Conservation (phyloP, 2,797 vertebrate species). For the Phataginus tetradactyla region DNA sequence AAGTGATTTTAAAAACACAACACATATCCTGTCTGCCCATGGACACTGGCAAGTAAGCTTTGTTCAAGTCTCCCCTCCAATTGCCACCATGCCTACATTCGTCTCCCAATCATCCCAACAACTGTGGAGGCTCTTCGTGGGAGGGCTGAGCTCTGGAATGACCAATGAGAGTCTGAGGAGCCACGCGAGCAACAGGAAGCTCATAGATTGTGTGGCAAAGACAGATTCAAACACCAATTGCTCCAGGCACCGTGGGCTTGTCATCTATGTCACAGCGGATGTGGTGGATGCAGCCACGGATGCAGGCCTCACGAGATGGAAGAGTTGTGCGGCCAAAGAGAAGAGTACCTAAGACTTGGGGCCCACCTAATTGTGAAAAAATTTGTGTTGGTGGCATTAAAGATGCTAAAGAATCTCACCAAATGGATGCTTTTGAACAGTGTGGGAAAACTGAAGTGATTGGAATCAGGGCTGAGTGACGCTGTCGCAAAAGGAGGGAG, state of each 20-base stretch:
- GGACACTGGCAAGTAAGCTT: neutral
- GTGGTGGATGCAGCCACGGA: neutral
- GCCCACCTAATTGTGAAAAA: neutral
- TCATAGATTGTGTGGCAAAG: neutral
- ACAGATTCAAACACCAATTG: neutral
- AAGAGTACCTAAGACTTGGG: neutral
- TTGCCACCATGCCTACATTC: neutral
- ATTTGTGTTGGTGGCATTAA: neutral
- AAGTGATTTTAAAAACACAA: neutral
- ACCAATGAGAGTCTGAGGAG: neutral
- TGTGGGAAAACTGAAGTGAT: neutral
- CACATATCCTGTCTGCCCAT: neutral
- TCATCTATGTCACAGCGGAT: neutral
- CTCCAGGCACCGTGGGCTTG: neutral
- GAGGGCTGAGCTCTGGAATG: neutral
- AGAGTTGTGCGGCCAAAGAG: neutral
- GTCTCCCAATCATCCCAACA: neutral
- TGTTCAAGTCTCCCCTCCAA: neutral
- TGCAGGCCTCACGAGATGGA: neutral
- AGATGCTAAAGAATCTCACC: neutral
- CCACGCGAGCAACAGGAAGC: neutral
- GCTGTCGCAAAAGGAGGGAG: neutral
- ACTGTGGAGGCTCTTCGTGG: neutral
- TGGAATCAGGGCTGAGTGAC: neutral
- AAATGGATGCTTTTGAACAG: neutral